Evolutionary conservation across 2,888 invertebrate species (phyloP).

Genomic region (Prosapia bicincta): DNA sequence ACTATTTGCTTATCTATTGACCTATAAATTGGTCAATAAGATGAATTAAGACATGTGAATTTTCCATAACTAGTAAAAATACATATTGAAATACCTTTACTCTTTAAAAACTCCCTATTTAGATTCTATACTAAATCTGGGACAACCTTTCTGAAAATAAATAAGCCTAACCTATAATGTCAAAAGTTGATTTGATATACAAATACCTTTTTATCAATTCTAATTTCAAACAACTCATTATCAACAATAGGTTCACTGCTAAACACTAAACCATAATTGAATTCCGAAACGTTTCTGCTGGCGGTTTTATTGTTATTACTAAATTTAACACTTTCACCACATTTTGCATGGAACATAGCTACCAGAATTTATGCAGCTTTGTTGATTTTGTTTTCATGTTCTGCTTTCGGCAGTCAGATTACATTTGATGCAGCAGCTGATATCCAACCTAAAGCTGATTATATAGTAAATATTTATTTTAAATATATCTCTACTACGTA

Average conservation of each 20-base stretch:
- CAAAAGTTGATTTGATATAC: not conserved
- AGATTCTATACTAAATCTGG: not conserved
- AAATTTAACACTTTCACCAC: slow-evolving; percentile 81
- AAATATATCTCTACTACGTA: no score
- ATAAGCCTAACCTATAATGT: slow-evolving; percentile 2
- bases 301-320: slow-evolving; percentile 82
- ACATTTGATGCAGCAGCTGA: not conserved
- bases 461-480: no score
- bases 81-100: no score
- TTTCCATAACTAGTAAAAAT: no score
- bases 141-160: not conserved
- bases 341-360: slow-evolving; percentile 66
- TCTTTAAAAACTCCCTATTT: no score
- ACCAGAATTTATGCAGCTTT: not conserved
- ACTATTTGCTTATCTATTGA: no score
- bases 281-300: slow-evolving; percentile 72
- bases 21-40: no score
- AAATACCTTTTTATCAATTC: slow-evolving; percentile 80
- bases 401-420: not conserved
- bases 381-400: not conserved
- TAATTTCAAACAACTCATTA: slow-evolving; percentile 81
- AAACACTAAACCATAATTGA: slow-evolving; percentile 84
- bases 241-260: slow-evolving; percentile 75
- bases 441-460: no score
- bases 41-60: no score